These are phyloP conservation scores for Myripristis jacobus DNA, from an alignment of 2,797 vertebrate genomes.

Conservation along the genomic window DNA sequence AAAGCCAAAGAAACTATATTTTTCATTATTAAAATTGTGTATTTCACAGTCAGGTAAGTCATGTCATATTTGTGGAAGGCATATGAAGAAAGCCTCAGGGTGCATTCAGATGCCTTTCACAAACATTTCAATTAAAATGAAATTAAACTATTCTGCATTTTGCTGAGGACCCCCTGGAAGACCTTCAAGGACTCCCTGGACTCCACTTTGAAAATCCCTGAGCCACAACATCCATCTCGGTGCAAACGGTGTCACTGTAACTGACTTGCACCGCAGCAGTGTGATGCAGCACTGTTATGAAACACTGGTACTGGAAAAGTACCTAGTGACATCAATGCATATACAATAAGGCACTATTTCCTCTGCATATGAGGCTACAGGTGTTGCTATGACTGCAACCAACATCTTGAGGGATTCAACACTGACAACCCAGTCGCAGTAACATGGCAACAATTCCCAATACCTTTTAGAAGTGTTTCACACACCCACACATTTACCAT, in stretches of 20 bases:
- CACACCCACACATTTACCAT: conserved; percentile 10
- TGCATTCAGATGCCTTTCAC: too few species aligned
- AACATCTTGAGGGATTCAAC: conserved; percentile 65
- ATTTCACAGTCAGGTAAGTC: too few species aligned
- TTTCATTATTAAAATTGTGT: too few species aligned
- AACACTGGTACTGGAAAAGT: conserved; percentile 33
- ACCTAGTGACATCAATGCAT: conserved; percentile 44
- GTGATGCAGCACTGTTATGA: conserved; percentile 6
- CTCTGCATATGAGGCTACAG: conserved; percentile 40
- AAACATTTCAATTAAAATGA: too few species aligned
- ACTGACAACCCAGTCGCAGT: conserved; percentile 54
- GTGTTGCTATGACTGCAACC: conserved; percentile 67
- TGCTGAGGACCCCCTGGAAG: too few species aligned
- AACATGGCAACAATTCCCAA: conserved; percentile 71
- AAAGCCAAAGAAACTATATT: too few species aligned
- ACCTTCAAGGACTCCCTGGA: too few species aligned
- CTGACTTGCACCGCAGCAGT: neutral
- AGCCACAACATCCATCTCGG: conserved; percentile 1
- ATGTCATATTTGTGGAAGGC: too few species aligned
- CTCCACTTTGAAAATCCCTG: too few species aligned
- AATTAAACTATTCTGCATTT: too few species aligned
- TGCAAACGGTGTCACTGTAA: neutral
- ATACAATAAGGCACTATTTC: conserved; percentile 21
- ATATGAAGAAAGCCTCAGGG: too few species aligned
- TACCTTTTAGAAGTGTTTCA: conserved; percentile 35